Percentiles rank a stretch among this genome's conserved stretches.
Evolutionary conservation across 2,113 vertebrate genomes (phyloP).

Genomic region (Oreochromis tanganicae): DNA sequence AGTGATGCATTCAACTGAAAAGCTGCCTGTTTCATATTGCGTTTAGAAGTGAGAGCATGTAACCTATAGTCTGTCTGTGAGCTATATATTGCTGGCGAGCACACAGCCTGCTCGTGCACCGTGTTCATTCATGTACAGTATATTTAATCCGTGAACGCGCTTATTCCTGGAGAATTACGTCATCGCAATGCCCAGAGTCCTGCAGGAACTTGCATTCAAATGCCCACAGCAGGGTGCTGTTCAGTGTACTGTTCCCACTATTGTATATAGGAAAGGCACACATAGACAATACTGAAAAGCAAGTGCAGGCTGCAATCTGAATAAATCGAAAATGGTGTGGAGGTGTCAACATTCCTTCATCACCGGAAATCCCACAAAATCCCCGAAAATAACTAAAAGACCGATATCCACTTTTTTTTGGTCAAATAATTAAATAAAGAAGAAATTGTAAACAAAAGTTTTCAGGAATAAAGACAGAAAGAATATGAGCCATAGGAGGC

Average conservation of each 20-base stretch:
- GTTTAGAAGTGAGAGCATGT: neutral
- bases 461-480: neutral
- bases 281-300: neutral
- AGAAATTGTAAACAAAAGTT: neutral
- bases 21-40: neutral
- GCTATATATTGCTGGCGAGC: neutral
- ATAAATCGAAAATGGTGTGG: neutral
- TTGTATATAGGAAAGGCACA: neutral
- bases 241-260: neutral
- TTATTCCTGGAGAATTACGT: conserved; percentile 50
- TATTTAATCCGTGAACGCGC: conserved; percentile 28
- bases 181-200: conserved; percentile 6
- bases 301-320: neutral
- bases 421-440: neutral
- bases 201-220: conserved; percentile 1
- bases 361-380: neutral
- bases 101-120: conserved; percentile 15
- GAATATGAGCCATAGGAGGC: neutral
- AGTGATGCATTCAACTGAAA: neutral
- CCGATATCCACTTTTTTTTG: neutral
- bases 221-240: neutral
- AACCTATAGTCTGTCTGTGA: neutral
- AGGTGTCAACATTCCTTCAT: neutral
- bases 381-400: neutral
- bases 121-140: conserved; percentile 52